Conservation (phyloP, 1,140 invertebrate genomes). For the Melitaea cinxia region DNA sequence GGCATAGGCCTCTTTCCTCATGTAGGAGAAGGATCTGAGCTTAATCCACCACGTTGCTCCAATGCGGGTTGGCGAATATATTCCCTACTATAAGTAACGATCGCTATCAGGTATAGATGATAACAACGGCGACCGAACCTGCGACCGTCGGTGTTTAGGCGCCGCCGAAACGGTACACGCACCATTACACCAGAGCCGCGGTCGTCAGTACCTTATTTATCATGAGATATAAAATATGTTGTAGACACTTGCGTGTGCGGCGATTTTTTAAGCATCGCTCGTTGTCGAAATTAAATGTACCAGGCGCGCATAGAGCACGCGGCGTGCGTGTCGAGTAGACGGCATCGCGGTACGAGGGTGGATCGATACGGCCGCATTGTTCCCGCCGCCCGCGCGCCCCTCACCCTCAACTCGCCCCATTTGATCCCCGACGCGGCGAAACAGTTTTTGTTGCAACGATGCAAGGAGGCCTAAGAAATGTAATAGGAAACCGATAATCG, state of each 20-base stretch:
- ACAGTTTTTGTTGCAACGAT: slow-evolving; percentile 71
- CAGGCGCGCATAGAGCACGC: slow-evolving; percentile 59
- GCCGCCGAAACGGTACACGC: too few species aligned
- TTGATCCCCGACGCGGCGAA: slow-evolving; percentile 62
- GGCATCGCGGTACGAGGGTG: slow-evolving; percentile 52
- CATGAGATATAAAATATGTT: too few species aligned
- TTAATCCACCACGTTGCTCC: too few species aligned
- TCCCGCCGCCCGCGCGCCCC: slow-evolving; percentile 49
- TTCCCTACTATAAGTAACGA: too few species aligned
- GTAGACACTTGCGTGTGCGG: slow-evolving; percentile 1
- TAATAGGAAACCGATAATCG: slow-evolving; percentile 42
- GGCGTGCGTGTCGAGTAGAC: slow-evolving; percentile 59
- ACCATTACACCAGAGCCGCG: too few species aligned
- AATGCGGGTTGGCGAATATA: too few species aligned
- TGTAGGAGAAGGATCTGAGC: too few species aligned
- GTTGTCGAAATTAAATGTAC: slow-evolving; percentile 70
- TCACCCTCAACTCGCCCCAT: slow-evolving; percentile 62
- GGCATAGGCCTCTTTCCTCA: too few species aligned
- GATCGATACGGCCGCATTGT: slow-evolving; percentile 79
- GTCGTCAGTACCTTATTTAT: too few species aligned
- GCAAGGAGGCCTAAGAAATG: slow-evolving; percentile 41
- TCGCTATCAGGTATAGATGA: too few species aligned
- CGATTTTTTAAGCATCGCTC: slow-evolving; percentile 25
- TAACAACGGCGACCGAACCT: too few species aligned
- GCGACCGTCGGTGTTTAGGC: too few species aligned